Evolutionary conservation across 2,113 vertebrate genomes (phyloP).

Genomic region (Chaetorhynchus papuensis): DNA sequence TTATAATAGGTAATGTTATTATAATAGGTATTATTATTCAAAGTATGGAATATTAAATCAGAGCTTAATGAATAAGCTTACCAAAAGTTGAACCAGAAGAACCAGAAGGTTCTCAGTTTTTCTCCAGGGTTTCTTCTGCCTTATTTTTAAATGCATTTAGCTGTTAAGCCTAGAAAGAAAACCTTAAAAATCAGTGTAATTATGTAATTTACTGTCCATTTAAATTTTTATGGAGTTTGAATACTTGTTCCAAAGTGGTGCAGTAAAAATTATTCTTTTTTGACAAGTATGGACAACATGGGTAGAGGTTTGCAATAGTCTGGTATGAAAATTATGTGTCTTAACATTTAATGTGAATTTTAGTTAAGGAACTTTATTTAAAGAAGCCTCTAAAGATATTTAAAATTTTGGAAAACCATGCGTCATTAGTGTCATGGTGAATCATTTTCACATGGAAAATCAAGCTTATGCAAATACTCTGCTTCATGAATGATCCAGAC

Average conservation of each 20-base stretch:
- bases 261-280: not conserved
- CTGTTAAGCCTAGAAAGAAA: not conserved
- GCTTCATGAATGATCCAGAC: not conserved
- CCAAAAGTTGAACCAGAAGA: not conserved
- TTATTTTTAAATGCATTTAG: not conserved
- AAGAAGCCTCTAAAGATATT: not conserved
- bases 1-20: not conserved
- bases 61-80: not conserved
- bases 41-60: not conserved
- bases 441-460: not conserved
- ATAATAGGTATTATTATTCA: not conserved
- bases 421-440: not conserved
- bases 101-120: not conserved
- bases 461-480: not conserved
- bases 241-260: not conserved
- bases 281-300: not conserved
- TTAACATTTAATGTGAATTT: not conserved
- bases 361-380: not conserved
- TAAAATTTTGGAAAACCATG: not conserved
- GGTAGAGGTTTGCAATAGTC: not conserved
- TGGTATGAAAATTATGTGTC: not conserved
- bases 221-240: not conserved
- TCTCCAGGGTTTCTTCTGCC: not conserved
- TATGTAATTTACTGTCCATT: not conserved
- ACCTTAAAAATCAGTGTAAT: not conserved